Evolutionary conservation across 2,888 invertebrate genomes (phyloP).

Genomic region (Chrysodeixis includens): DNA sequence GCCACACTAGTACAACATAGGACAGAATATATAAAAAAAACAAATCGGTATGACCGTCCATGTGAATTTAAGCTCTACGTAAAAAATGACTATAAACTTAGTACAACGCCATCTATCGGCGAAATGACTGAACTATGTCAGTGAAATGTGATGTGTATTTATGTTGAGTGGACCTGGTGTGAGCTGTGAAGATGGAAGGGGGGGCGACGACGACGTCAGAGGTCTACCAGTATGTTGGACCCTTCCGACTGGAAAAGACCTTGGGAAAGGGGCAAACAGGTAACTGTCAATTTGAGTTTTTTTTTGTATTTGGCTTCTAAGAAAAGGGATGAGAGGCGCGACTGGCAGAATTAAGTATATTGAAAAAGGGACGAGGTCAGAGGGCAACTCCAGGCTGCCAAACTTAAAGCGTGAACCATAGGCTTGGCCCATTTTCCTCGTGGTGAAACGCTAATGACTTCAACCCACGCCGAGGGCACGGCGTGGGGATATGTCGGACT

Average conservation of each 20-base stretch:
- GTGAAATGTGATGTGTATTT: conserved; percentile 61
- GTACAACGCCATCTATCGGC: conserved; percentile 52
- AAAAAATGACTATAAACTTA: conserved; percentile 55
- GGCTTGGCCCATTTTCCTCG: too few relatives aligned
- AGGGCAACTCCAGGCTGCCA: too few relatives aligned
- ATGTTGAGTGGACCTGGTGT: conserved; percentile 59
- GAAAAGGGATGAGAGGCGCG: too few relatives aligned
- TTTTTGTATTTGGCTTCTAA: neutral
- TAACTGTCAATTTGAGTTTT: conserved; percentile 78
- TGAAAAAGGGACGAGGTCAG: too few relatives aligned
- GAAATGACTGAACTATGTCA: conserved; percentile 50
- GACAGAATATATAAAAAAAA: conserved; percentile 15
- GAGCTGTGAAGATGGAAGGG: conserved; percentile 80
- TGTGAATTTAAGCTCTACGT: conserved; percentile 14
- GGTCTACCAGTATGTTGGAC: conserved; percentile 98
- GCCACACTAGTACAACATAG: conserved; percentile 18
- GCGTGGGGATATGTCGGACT: too few relatives aligned
- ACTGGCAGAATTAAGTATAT: too few relatives aligned
- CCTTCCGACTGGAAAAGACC: conserved; percentile 99
- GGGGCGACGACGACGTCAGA: conserved; percentile 80
- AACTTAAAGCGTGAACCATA: too few relatives aligned
- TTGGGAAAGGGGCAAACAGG: conserved; percentile 99
- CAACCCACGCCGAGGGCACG: too few relatives aligned
- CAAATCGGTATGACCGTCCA: conserved; percentile 47
- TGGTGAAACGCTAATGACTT: too few relatives aligned